Evolutionary conservation across 2,888 invertebrate genomes (phyloP), one percentile per base, ranked within the genome.

Genomic region (Hemicrepidius hirtus): DNA sequence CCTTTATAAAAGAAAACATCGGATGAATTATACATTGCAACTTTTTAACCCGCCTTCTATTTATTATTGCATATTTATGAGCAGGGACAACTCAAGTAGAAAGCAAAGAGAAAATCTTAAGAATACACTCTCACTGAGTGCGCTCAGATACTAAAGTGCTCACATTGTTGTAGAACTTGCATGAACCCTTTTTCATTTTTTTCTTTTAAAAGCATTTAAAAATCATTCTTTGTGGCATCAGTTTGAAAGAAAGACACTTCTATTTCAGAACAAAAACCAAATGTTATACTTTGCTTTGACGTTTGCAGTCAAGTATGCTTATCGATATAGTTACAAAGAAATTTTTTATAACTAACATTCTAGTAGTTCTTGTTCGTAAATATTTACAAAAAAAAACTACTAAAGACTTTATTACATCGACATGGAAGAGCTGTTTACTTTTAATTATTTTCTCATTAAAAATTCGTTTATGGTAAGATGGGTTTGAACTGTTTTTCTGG

Each of bases 231-330:
- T 6, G 32, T 32, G 24, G 24, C 24, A 24, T 24, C 24, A 24
- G 24, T 21, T 40, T 37, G 60, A 60, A 40, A 20, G 41, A 21
- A n/a, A n/a, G n/a, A n/a, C n/a, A n/a, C n/a, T n/a, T 12, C 20
- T 24, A 21, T 44, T 24, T 24, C 2, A 44, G 24, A 12, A 12
- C 41, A 60, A 60, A 59, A 44, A 16, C 21, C 13, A 46, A 10
- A 5, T 21, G n/a, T n/a, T n/a, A 62, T 46, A 44, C 28, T 6
- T 44, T 32, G n/a, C 12, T 32, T 41, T 62, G 62, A 62, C 62
- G 24, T 62, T 46, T 62, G 62, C 44, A 62, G 46, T 46, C 46
- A 62, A 44, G 62, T 46, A 46, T 62, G 46, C 46, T 62, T 46
- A 46, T 62, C 32, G 28, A 41, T 16, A 62, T 46, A 62, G 46